These are phyloP conservation scores for Isichthys henryi DNA, from an alignment of 2,113 vertebrate species.

Conservation along the genomic window DNA sequence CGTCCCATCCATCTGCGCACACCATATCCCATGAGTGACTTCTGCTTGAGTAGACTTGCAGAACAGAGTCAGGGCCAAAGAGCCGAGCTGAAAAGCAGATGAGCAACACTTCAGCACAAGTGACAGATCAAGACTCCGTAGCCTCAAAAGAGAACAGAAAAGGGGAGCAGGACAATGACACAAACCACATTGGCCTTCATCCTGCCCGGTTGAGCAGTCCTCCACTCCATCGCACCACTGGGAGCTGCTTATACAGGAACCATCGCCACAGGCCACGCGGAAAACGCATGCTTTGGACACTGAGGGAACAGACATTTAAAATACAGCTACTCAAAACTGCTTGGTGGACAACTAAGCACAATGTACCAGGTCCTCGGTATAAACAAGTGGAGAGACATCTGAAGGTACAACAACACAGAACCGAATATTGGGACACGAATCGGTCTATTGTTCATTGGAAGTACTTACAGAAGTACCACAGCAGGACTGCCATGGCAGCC, in stretches of 20 bases:
- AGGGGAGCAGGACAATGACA: not conserved
- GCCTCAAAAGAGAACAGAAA: not conserved
- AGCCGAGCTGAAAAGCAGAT: conserved; percentile 41
- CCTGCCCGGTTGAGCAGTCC: conserved; percentile 47
- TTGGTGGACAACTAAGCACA: not conserved
- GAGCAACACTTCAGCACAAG: not conserved
- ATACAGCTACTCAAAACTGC: not conserved
- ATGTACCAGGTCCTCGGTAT: not conserved
- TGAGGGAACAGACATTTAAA: conserved; percentile 3
- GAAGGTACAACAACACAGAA: not conserved
- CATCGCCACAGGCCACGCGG: conserved; percentile 41
- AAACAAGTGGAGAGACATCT: not conserved
- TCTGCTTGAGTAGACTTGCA: conserved; percentile 43
- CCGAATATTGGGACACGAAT: not conserved
- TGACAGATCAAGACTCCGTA: not conserved
- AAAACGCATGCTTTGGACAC: conserved; percentile 40
- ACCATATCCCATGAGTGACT: conserved; percentile 41
- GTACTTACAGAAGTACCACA: conserved; percentile 50
- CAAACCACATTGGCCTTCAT: conserved; percentile 49
- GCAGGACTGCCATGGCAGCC: conserved; percentile 40
- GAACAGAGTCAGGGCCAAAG: conserved; percentile 41
- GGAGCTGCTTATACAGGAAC: conserved; percentile 40
- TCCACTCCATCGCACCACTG: conserved; percentile 52
- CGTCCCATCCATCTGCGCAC: conserved; percentile 41
- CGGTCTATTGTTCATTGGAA: not conserved